A percentile compares a stretch with the other conserved stretches of the same genome.
Evolutionary conservation across 1,140 invertebrate species (phyloP).

Genomic region (Colletes latitarsis): DNA sequence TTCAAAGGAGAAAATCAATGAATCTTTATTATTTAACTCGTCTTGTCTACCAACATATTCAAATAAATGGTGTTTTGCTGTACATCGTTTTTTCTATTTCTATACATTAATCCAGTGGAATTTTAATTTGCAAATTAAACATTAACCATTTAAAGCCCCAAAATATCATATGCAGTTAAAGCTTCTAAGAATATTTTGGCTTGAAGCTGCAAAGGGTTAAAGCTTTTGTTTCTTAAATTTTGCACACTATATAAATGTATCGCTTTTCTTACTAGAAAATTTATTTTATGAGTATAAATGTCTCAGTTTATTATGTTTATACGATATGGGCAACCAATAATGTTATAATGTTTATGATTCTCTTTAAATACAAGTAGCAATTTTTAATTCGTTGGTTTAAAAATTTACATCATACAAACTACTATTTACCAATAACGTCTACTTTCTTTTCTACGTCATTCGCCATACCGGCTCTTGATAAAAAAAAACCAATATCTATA

Average conservation of each 20-base stretch:
- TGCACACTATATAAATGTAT: no score
- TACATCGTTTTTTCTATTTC: background rate
- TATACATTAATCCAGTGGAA: background rate
- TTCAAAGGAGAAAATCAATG: no score
- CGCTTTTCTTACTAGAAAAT: background rate
- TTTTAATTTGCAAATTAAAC: background rate
- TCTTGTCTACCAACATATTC: no score
- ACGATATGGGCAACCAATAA: background rate
- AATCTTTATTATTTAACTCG: no score
- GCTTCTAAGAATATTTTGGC: no score
- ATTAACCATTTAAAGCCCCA: background rate
- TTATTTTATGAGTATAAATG: slow-evolving; percentile 8
- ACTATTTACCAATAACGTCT: background rate
- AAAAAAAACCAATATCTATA: slow-evolving; percentile 15
- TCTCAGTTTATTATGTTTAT: background rate
- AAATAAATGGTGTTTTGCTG: no score
- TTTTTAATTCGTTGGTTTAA: background rate
- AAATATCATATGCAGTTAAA: no score
- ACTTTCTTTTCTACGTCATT: background rate
- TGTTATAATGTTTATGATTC: background rate
- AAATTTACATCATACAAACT: slow-evolving; percentile 8
- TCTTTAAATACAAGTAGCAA: background rate
- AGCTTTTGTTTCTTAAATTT: background rate
- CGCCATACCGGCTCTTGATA: background rate
- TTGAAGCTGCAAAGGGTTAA: no score